These are phyloP conservation scores for Dendrolimus pini DNA, from an alignment of 2,888 invertebrate genomes.

Conservation along the genomic window DNA sequence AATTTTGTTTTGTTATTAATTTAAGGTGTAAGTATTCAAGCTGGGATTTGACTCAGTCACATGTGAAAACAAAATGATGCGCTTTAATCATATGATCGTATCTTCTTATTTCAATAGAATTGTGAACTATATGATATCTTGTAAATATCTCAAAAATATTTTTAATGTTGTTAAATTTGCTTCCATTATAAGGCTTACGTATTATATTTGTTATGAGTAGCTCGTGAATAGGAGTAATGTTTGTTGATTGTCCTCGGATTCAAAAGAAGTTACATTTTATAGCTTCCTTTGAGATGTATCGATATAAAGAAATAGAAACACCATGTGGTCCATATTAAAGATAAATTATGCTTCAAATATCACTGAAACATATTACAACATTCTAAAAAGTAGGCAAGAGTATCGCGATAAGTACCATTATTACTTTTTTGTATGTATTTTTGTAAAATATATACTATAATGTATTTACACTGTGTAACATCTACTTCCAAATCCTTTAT, in stretches of 20 bases:
- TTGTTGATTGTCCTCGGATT: conserved; percentile 32
- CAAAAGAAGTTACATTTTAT: conserved; percentile 12
- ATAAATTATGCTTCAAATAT: conserved; percentile 59
- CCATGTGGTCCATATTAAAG: conserved; percentile 57
- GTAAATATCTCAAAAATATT: conserved; percentile 65
- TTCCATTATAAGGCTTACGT: conserved; percentile 64
- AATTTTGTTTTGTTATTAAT: conserved; percentile 69
- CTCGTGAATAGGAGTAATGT: conserved; percentile 39
- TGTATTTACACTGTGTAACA: conserved; percentile 65
- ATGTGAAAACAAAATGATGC: conserved; percentile 68
- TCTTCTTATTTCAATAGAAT: conserved; percentile 52
- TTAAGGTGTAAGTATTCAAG: conserved; percentile 61
- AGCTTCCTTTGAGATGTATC: conserved; percentile 17
- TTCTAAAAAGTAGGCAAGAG: conserved; percentile 48
- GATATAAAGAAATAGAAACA: conserved; percentile 23
- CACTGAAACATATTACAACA: conserved; percentile 69
- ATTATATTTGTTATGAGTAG: conserved; percentile 56
- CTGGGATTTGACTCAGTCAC: conserved; percentile 56
- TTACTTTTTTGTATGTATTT: conserved; percentile 70
- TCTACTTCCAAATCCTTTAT: conserved; percentile 64
- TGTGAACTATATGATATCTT: conserved; percentile 38
- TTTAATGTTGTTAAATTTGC: conserved; percentile 68
- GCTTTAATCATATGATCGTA: conserved; percentile 65
- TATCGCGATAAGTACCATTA: conserved; percentile 52
- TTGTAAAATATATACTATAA: conserved; percentile 70